Conservation (phyloP, 2,797 vertebrate genomes). For the Sphaeramia orbicularis region DNA sequence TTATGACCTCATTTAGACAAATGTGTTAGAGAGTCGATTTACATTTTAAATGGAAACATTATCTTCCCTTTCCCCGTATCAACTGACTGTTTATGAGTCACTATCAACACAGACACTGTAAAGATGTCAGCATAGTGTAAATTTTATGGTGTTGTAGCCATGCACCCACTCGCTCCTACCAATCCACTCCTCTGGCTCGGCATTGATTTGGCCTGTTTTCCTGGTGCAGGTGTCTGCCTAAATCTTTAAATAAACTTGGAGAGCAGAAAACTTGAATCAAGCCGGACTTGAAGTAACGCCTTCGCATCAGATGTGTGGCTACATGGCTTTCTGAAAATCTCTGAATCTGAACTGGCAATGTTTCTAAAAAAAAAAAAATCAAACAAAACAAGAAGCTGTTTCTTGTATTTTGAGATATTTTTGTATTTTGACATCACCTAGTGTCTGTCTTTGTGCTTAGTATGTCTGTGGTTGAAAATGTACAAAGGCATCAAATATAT, state of each 20-base stretch:
- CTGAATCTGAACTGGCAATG: neutral
- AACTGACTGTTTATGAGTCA: conserved; percentile 65
- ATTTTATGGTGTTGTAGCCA: conserved; percentile 36
- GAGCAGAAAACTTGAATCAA: conserved; percentile 5
- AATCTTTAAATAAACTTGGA: conserved; percentile 36
- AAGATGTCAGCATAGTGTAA: conserved; percentile 53
- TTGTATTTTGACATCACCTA: too few species aligned
- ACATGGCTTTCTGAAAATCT: neutral
- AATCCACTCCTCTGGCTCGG: conserved; percentile 20
- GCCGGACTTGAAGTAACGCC: neutral
- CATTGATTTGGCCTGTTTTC: conserved; percentile 38
- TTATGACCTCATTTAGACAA: conserved; percentile 63
- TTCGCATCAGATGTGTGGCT: neutral
- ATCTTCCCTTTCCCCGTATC: conserved; percentile 41
- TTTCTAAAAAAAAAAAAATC: too few species aligned
- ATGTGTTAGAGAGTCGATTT: conserved; percentile 63
- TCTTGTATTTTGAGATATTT: too few species aligned
- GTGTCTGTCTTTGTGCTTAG: neutral
- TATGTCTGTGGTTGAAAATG: neutral
- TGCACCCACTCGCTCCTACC: conserved; percentile 30
- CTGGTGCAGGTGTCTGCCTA: conserved; percentile 23
- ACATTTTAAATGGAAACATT: conserved; percentile 76
- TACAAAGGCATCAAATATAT: too few species aligned
- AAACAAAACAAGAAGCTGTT: too few species aligned
- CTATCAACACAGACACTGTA: conserved; percentile 63